Percentiles rank a stretch among this genome's conserved stretches.
These are phyloP conservation scores for Dinocampus coccinellae DNA, from an alignment of 2,888 invertebrate genomes.

Conservation along the genomic window DNA sequence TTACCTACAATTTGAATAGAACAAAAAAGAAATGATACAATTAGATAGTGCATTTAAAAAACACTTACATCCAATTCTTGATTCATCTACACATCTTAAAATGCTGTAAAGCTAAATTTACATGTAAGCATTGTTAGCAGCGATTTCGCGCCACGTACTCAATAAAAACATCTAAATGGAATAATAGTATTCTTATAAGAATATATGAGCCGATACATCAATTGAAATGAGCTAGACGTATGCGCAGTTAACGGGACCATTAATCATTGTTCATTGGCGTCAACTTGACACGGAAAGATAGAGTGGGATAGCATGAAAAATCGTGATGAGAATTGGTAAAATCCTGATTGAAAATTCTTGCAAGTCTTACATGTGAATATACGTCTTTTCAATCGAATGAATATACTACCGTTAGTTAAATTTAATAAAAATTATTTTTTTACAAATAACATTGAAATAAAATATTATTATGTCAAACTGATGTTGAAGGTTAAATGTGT, in stretches of 20 bases:
- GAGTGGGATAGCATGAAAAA: background rate
- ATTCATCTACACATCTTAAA: background rate
- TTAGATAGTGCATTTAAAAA: background rate
- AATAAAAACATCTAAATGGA: background rate
- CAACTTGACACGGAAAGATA: conserved; percentile 20
- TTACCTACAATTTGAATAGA: background rate
- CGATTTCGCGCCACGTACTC: conserved; percentile 7
- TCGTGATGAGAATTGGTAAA: conserved; percentile 36
- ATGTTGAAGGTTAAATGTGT: background rate
- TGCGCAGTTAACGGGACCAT: conserved; percentile 27
- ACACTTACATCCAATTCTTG: background rate
- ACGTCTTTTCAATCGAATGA: background rate
- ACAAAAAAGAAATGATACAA: background rate
- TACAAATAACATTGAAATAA: background rate
- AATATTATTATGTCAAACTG: background rate
- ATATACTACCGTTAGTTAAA: background rate
- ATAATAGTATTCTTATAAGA: background rate
- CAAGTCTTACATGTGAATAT: background rate
- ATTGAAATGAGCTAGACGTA: conserved; percentile 36
- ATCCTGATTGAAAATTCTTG: conserved; percentile 34
- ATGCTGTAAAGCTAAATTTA: background rate
- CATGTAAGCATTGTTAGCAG: background rate
- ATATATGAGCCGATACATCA: conserved; percentile 19
- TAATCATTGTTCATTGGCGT: conserved; percentile 34
- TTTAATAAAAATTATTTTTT: background rate